These are phyloP conservation scores for Nymphalis c-album DNA, from an alignment of 2,888 invertebrate genomes.

Conservation along the genomic window DNA sequence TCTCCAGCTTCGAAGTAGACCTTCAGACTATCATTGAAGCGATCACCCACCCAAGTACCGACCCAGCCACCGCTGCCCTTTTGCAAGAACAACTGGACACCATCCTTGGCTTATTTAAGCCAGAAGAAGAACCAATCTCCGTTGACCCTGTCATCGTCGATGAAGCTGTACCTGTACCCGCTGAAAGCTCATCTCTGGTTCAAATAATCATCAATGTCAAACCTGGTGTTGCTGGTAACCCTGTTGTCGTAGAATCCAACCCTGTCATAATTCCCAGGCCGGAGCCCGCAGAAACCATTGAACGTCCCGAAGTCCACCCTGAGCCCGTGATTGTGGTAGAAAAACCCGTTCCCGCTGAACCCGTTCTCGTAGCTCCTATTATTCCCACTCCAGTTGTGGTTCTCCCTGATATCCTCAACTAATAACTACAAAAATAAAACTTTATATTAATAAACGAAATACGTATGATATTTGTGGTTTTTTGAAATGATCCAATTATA, in stretches of 20 bases:
- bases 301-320: slow-evolving; percentile 1
- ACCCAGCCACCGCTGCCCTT: slow-evolving; percentile 47
- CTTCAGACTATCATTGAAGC: slow-evolving; percentile 44
- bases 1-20: slow-evolving; percentile 32
- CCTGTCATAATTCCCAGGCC: slow-evolving; percentile 21
- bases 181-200: slow-evolving; percentile 36
- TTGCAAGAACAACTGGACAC: slow-evolving; percentile 44
- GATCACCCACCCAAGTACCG: slow-evolving; percentile 49
- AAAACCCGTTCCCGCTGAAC: slow-evolving; percentile 17
- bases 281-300: too few species aligned
- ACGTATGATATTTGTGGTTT: too few species aligned
- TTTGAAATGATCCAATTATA: too few species aligned
- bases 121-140: slow-evolving; percentile 14
- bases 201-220: slow-evolving; percentile 44
- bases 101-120: slow-evolving; percentile 35
- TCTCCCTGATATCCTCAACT: not conserved
- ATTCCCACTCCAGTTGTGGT: slow-evolving; percentile 1
- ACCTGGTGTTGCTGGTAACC: slow-evolving; percentile 9
- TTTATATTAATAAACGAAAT: too few species aligned
- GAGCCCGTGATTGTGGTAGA: slow-evolving; percentile 25
- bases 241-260: slow-evolving; percentile 25
- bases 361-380: slow-evolving; percentile 22
- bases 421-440: too few species aligned
- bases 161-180: not conserved
- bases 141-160: slow-evolving; percentile 36